These are phyloP conservation scores for Cinclus cinclus DNA, from an alignment of 2,113 vertebrate genomes.

Conservation along the genomic window DNA sequence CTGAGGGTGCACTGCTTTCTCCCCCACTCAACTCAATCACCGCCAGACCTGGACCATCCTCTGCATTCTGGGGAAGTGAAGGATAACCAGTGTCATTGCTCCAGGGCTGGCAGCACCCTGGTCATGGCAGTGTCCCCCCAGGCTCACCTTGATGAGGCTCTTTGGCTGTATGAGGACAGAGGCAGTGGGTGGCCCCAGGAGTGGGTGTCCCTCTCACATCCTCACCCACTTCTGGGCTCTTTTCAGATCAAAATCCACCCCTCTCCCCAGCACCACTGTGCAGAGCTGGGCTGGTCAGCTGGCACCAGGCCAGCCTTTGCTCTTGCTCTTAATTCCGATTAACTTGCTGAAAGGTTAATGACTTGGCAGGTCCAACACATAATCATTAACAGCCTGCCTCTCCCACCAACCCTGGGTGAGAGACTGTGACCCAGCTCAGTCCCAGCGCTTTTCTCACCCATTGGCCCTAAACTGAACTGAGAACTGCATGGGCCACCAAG, in stretches of 20 bases:
- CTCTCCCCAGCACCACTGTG: not conserved
- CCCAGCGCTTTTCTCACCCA: not conserved
- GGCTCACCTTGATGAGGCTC: not conserved
- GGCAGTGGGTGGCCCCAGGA: fast-evolving
- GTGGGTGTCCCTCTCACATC: not conserved
- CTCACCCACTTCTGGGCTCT: not conserved
- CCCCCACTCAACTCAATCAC: not conserved
- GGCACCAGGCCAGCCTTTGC: not conserved
- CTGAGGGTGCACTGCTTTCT: fast-evolving
- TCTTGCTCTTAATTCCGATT: not conserved
- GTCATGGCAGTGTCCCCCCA: fast-evolving
- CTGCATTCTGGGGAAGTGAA: not conserved
- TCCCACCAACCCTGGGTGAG: not conserved
- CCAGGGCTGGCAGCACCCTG: fast-evolving
- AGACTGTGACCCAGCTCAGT: fast-evolving
- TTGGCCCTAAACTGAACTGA: not conserved
- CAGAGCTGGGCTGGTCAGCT: not conserved
- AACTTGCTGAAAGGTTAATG: not conserved
- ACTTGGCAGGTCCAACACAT: not conserved
- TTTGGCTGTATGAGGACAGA: not conserved
- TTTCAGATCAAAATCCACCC: not conserved
- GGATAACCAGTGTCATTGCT: fast-evolving
- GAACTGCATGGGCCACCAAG: fast-evolving
- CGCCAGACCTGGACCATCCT: fast-evolving
- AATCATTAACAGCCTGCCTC: not conserved